Conservation (phyloP, 2,797 vertebrate species). For the Takifugu ocellatus region DNA sequence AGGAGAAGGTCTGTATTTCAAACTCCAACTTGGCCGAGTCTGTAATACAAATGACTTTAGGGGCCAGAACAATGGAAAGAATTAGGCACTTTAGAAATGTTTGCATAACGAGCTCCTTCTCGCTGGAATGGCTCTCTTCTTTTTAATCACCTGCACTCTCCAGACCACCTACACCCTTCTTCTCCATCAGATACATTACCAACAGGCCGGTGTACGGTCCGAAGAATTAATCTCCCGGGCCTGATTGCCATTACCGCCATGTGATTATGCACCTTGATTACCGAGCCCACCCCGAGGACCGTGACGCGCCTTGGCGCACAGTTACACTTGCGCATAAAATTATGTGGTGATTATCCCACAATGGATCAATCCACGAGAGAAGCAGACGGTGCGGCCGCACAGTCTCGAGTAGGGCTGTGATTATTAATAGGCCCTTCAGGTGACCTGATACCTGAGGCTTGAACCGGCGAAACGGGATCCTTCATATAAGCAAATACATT, state of each 20-base stretch:
- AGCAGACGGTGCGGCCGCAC: conserved; percentile 71
- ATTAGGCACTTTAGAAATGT: conserved; percentile 77
- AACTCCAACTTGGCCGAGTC: conserved; percentile 52
- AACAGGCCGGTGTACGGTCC: conserved; percentile 67
- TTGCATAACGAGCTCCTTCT: conserved; percentile 81
- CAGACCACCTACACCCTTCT: conserved; percentile 85
- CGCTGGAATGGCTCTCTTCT: conserved; percentile 60
- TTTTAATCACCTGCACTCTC: conserved; percentile 84
- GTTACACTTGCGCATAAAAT: conserved; percentile 80
- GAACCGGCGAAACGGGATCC: conserved; percentile 56
- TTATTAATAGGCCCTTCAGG: conserved; percentile 81
- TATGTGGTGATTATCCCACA: conserved; percentile 80
- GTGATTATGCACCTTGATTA: conserved; percentile 85
- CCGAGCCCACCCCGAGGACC: conserved; percentile 77
- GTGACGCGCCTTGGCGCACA: conserved; percentile 67
- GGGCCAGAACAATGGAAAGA: conserved; percentile 68
- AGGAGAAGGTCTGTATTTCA: conserved; percentile 51
- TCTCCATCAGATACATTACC: conserved; percentile 78
- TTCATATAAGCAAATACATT: conserved; percentile 67
- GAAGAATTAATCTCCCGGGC: conserved; percentile 78
- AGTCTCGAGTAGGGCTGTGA: conserved; percentile 81
- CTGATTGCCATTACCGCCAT: conserved; percentile 81
- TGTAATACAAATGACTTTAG: conserved; percentile 69
- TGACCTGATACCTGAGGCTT: conserved; percentile 69
- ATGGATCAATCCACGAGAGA: conserved; percentile 73